These are phyloP conservation scores for Enteromius trimaculatus DNA, from an alignment of 2,797 vertebrate genomes.

Conservation along the genomic window DNA sequence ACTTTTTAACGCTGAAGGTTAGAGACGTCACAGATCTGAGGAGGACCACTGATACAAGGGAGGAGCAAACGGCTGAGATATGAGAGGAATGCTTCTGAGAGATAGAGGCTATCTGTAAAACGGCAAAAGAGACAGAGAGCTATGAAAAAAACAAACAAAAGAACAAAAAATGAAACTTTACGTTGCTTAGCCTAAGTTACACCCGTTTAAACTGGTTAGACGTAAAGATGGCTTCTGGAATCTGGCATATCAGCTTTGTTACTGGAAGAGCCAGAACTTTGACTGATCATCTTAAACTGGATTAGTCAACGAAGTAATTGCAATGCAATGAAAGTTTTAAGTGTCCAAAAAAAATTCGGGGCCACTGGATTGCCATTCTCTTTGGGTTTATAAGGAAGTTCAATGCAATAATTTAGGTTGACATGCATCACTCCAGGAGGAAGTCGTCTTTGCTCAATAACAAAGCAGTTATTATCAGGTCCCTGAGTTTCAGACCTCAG, in stretches of 20 bases:
- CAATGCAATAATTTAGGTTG: slow-evolving; percentile 38
- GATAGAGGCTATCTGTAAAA: slow-evolving; percentile 12
- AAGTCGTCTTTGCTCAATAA: slow-evolving; percentile 59
- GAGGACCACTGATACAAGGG: slow-evolving; percentile 19
- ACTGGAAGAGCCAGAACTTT: slow-evolving; percentile 23
- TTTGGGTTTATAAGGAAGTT: background rate
- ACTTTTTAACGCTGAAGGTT: background rate
- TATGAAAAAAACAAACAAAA: background rate
- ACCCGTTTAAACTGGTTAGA: slow-evolving; percentile 68
- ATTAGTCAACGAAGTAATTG: background rate
- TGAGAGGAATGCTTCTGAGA: slow-evolving; percentile 33
- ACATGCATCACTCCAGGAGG: slow-evolving; percentile 53
- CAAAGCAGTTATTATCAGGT: slow-evolving; percentile 70
- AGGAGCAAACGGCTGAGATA: slow-evolving; percentile 21
- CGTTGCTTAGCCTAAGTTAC: background rate
- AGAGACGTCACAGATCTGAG: background rate
- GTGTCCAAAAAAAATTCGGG: background rate
- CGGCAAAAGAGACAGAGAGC: background rate
- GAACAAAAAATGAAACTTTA: slow-evolving; percentile 4
- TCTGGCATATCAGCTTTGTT: slow-evolving; percentile 69
- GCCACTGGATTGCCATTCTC: background rate
- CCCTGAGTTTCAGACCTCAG: slow-evolving; percentile 40
- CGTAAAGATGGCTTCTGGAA: slow-evolving; percentile 51
- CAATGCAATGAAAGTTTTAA: background rate
- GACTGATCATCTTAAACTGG: slow-evolving; percentile 6